Evolutionary conservation across 2,888 invertebrate genomes (phyloP).

Genomic region (Caradrina clavipalpis): DNA sequence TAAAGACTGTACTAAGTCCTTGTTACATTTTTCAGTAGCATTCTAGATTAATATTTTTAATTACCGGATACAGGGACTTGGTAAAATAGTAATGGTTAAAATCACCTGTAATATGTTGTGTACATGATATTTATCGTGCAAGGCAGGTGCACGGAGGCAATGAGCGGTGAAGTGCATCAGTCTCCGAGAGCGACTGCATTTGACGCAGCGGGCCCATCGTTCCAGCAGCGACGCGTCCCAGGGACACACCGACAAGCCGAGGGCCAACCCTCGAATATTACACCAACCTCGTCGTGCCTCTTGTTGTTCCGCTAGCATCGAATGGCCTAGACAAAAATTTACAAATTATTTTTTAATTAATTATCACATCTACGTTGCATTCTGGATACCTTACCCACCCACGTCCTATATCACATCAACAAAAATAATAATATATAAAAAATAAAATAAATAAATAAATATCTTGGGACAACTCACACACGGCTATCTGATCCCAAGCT

Average conservation of each 20-base stretch:
- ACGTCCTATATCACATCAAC: no score
- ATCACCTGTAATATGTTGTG: conserved; percentile 83
- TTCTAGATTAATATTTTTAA: no score
- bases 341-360: neutral
- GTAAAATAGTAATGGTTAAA: neutral
- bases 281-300: conserved; percentile 78
- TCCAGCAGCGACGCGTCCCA: conserved; percentile 85
- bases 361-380: no score
- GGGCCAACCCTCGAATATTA: conserved; percentile 80
- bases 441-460: no score
- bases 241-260: conserved; percentile 77
- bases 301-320: conserved; percentile 86
- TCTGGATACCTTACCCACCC: no score
- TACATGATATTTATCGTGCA: conserved; percentile 84
- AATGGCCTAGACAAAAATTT: conserved; percentile 76
- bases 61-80: no score
- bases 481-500: no score
- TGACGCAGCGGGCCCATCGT: conserved; percentile 82
- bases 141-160: conserved; percentile 81
- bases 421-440: no score
- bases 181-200: conserved; percentile 74
- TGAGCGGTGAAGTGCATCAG: conserved; percentile 83
- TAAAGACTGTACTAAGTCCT: no score
- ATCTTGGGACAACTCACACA: no score
- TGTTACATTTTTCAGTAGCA: no score